Base-by-base conservation (phyloP, 37 sponge, comb jelly and placozoan genomes). In the Geodia barretti region DNA sequence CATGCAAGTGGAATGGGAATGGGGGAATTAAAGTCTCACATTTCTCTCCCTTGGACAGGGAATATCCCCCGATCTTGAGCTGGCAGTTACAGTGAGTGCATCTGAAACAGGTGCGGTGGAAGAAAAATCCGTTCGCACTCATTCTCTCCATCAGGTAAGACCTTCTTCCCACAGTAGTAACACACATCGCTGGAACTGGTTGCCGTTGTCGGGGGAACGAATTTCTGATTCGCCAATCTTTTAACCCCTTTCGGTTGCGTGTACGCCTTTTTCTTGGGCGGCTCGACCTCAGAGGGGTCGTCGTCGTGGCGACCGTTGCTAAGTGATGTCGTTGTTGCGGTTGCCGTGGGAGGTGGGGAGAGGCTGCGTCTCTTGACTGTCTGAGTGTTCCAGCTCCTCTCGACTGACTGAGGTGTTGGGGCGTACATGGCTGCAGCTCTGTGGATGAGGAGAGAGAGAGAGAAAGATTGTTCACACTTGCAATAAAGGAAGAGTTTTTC, bases 121-220 rank as follows among this genome's bases (percentile, higher is more conserved):
- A 92, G 81, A 92, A 94, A 72, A 86, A 29, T 0, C 90, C 95
- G 26, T 97, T 93, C 23, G 93, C 95, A 0, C 87, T 89, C 79
- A 88, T 76, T 37, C 87, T 76, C 60, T 97, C 97, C 86, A 94
- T 89, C 32, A 92, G 68, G 81, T 97, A 97, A n/a, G 20, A 94
- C 88, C 20, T 71, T 26, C 72, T 88, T 92, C 29, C 36, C 26
- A 68, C 97, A 97, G 69, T 92, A 91, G 90, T 77, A 84, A 67
- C 97, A 97, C 17, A 72, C 11, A 32, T 92, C 89, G 73, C 82
- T 85, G 39, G 90, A 79, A 3, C 54, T 42, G 3, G 74, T 25
- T n/a, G n/a, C n/a, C n/a, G n/a, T n/a, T n/a, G n/a, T n/a, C n/a
- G n/a, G n/a, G n/a, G n/a, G n/a, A n/a, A n/a, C n/a, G n/a, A n/a